Evolutionary conservation across 2,113 vertebrate genomes (phyloP), one percentile per base, ranked within the genome.

Genomic region (Trachemys scripta): DNA sequence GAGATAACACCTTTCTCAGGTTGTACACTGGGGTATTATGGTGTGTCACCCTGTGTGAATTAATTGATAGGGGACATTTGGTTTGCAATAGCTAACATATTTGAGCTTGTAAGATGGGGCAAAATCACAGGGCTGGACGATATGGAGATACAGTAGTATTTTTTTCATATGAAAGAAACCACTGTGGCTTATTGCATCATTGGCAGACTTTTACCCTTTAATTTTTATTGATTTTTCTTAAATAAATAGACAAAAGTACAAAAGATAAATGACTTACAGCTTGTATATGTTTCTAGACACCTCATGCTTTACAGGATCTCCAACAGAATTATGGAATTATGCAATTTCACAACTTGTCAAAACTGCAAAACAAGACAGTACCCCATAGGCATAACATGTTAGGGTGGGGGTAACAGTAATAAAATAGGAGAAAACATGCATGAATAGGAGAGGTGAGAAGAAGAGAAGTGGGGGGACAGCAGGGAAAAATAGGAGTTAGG

Each of bases 81-180:
- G 20, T 86, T 88, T 51, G n/a, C 85, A 80, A 57, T 75, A 57
- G 54, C 5, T 62, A 80, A 11, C 12, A 27, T 2, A 84, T 13
- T 27, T 90, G 2, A 80, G 5, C 17, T 91, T 88, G 11, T 35
- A 78, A 82, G 38, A 65, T 31, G 6, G n/a, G 59, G 35, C 0
- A 4, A 53, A 91, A 20, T 0, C 0, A 76, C 42, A 7, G 12
- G 24, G 75, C 17, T 57, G 22, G 13, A 65, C 87, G 31, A 42
- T 78, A 47, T 47, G 42, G 22, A 78, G 47, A 22, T 22, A 38
- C 31, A 54, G 19, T 50, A 53, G 49, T 0, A 38, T 12, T 24
- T 81, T 54, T 85, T 22, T 94, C 62, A 31, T 79, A 45, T 49
- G 65, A 89, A 84, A 75, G 69, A 31, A 82, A 69, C 4, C 25